Conservation (phyloP, 2,797 vertebrate genomes). For the Smutsia gigantea region DNA sequence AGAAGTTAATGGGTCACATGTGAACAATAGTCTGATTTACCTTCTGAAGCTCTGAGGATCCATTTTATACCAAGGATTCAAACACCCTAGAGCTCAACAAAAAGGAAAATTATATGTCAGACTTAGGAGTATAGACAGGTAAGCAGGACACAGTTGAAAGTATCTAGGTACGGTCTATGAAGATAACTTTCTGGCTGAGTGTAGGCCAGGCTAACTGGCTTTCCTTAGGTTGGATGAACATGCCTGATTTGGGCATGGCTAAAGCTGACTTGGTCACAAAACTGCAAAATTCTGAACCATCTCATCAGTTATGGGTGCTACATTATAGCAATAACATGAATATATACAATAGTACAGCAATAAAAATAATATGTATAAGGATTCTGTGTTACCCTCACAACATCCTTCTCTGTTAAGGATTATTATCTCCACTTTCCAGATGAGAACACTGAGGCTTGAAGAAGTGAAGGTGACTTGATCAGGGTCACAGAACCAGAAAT, state of each 20-base stretch:
- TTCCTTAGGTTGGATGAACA: background rate
- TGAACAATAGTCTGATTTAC: background rate
- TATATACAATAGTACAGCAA: background rate
- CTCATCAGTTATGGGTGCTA: background rate
- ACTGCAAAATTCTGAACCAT: background rate
- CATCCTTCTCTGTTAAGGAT: background rate
- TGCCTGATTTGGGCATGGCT: background rate
- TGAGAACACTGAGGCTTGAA: background rate
- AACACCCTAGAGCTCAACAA: background rate
- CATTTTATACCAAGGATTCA: background rate
- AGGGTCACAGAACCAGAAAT: background rate
- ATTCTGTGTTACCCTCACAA: background rate
- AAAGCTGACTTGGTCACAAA: background rate
- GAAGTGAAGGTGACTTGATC: background rate
- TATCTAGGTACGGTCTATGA: background rate
- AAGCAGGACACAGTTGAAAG: background rate
- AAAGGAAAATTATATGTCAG: background rate
- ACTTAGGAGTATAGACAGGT: background rate
- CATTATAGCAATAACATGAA: background rate
- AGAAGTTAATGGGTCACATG: background rate
- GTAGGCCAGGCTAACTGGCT: background rate
- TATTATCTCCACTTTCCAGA: constrained; percentile 14
- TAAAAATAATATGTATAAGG: background rate
- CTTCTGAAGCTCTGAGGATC: background rate
- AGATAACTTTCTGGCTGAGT: background rate